These are phyloP conservation scores for Manis crassicaudata DNA, from an alignment of 2,797 vertebrate genomes.

Conservation along the genomic window DNA sequence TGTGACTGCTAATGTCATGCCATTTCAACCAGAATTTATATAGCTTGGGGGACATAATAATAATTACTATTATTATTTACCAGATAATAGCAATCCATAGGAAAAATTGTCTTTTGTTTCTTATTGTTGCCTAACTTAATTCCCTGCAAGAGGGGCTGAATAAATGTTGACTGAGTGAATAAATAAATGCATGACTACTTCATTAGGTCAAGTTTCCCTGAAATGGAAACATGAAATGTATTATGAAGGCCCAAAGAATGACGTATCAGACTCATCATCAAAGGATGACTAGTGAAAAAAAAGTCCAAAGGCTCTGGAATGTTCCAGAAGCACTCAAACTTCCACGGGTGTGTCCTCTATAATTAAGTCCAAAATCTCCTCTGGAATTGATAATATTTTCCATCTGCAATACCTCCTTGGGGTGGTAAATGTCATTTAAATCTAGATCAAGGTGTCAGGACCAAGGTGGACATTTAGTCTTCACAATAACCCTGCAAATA, in stretches of 20 bases:
- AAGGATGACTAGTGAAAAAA: slow-evolving; percentile 8
- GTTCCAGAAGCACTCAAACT: slow-evolving; percentile 33
- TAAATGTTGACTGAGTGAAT: slow-evolving; percentile 51
- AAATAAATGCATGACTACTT: slow-evolving; percentile 21
- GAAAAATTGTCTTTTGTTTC: slow-evolving; percentile 43
- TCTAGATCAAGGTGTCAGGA: neutral
- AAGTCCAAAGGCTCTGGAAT: slow-evolving; percentile 44
- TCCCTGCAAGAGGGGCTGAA: neutral
- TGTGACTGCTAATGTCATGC: neutral
- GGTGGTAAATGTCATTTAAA: slow-evolving; percentile 50
- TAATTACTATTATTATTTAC: slow-evolving; percentile 35
- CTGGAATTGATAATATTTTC: slow-evolving; percentile 58
- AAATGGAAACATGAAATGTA: slow-evolving; percentile 37
- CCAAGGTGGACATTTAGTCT: neutral
- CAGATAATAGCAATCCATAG: slow-evolving; percentile 31
- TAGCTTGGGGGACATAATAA: neutral
- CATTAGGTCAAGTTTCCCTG: neutral
- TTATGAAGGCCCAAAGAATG: neutral
- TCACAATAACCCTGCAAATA: slow-evolving; percentile 21
- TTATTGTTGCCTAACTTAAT: slow-evolving; percentile 13
- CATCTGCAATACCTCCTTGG: slow-evolving; percentile 71
- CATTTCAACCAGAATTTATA: neutral
- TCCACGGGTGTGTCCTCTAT: slow-evolving; percentile 18
- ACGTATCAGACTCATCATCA: neutral
- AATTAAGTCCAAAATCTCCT: slow-evolving; percentile 50